Base-by-base conservation (phyloP, 2,797 vertebrate species). In the Thripadectes ignobilis region DNA sequence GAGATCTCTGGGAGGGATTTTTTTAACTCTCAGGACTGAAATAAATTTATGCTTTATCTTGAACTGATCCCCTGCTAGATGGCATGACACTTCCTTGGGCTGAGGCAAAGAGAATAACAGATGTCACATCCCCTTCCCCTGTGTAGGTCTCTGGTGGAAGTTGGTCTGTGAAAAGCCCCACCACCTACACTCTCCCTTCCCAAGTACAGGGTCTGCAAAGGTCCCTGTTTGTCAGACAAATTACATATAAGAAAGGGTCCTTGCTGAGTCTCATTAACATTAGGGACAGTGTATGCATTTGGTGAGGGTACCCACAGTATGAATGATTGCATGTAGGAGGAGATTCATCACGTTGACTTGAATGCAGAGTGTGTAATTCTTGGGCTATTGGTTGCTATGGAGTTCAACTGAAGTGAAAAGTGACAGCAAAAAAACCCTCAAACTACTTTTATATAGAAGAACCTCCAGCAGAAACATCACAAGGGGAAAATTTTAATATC, bases 311-410 rank as follows among this genome's bases (percentile, higher is more conserved):
- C 58, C 30, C 14, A n/a, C 78, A 41, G 2, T 45, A 66, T 91
- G 89, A 96, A 95, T 88, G 87, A 88, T 39, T 8, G 38, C 17
- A 8, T 15, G 95, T 84, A 73, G 93, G 89, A 92, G 77, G 87
- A 92, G 69, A 91, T 92, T 38, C 1, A 0, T 88, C 84, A 73
- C 57, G 15, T 54, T 55, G 66, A 16, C 46, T 72, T 84, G 85
- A 89, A 92, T 41, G 68, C 5, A 2, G 39, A 85, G 51, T 13
- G 0, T 83, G 76, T 78, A 83, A 92, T 94, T 78, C 12, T 21
- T 66, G 75, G 68, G n/a, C 43, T 92, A 14, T 41, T 86, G 75
- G 95, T 97, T 96, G 94, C 95, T 71, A 96, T 97, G 95, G 95
- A 92, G 69, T 84, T 87, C 85, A 73, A 55, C 32, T 82, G 73